Percentiles rank a stretch among this genome's conserved stretches.
These are phyloP conservation scores for Dysmachus trigonus DNA, from an alignment of 2,888 invertebrate species.

Conservation along the genomic window DNA sequence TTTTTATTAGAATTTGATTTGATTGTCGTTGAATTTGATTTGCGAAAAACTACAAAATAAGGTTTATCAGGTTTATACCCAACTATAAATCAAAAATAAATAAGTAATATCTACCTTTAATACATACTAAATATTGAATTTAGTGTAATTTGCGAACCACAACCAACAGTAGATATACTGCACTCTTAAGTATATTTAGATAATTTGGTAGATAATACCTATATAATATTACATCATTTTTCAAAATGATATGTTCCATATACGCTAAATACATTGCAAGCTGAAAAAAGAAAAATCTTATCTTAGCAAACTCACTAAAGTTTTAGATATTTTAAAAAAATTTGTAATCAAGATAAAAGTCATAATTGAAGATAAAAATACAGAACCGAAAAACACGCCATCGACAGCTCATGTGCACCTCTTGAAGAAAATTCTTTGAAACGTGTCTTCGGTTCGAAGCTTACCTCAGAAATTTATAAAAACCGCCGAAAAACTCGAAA, in stretches of 20 bases:
- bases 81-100: too few species aligned
- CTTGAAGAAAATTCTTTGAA: not conserved
- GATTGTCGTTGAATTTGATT: too few species aligned
- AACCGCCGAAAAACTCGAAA: not conserved
- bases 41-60: too few species aligned
- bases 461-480: not conserved
- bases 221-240: not conserved
- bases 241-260: not conserved
- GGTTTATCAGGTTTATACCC: too few species aligned
- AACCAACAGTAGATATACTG: too few species aligned
- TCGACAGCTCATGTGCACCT: not conserved
- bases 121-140: too few species aligned
- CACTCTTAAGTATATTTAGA: too few species aligned
- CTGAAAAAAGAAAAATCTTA: not conserved
- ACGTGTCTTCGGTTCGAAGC: not conserved
- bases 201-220: not conserved
- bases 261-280: not conserved
- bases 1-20: too few species aligned
- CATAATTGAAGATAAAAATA: not conserved
- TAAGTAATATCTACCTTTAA: too few species aligned
- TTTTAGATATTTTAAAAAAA: not conserved
- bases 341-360: not conserved
- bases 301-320: not conserved
- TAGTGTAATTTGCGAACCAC: too few species aligned
- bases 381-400: not conserved